These are phyloP conservation scores for Kryphioiulus occultus DNA, from an alignment of 2,888 invertebrate species.

Conservation along the genomic window DNA sequence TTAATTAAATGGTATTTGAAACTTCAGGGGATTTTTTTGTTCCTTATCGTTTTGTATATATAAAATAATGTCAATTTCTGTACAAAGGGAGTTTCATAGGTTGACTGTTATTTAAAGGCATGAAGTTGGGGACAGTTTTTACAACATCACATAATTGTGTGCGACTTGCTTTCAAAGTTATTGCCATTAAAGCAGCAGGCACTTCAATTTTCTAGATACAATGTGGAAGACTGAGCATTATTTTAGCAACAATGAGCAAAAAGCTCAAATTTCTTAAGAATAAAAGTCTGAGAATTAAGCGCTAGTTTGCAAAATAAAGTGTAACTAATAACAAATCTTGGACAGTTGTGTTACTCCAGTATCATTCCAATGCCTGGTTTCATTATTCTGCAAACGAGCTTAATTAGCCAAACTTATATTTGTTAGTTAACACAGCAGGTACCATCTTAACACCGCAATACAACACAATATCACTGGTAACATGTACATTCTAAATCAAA, in stretches of 20 bases:
- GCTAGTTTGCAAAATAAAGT: background rate
- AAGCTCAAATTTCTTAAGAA: background rate
- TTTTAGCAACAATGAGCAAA: background rate
- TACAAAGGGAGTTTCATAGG: background rate
- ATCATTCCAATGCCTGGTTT: background rate
- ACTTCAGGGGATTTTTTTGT: background rate
- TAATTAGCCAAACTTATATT: background rate
- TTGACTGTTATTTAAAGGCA: background rate
- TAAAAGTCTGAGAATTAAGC: background rate
- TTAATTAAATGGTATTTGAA: constrained; percentile 7
- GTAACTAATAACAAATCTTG: too few species aligned
- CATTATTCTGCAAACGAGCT: background rate
- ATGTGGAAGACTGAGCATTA: background rate
- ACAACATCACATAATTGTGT: background rate
- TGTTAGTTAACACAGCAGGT: background rate
- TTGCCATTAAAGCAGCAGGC: constrained; percentile 13
- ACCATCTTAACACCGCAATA: constrained; percentile 5
- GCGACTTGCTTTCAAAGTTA: background rate
- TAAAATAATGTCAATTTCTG: constrained; percentile 31
- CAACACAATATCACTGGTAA: constrained; percentile 26
- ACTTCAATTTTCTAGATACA: background rate
- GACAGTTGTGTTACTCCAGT: background rate
- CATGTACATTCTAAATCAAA: constrained; percentile 26
- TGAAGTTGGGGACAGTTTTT: background rate
- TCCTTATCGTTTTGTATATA: constrained; percentile 24